phyloP scores from a whole-genome alignment of 1,140 invertebrate species.

The Globodera rostochiensis region DNA sequence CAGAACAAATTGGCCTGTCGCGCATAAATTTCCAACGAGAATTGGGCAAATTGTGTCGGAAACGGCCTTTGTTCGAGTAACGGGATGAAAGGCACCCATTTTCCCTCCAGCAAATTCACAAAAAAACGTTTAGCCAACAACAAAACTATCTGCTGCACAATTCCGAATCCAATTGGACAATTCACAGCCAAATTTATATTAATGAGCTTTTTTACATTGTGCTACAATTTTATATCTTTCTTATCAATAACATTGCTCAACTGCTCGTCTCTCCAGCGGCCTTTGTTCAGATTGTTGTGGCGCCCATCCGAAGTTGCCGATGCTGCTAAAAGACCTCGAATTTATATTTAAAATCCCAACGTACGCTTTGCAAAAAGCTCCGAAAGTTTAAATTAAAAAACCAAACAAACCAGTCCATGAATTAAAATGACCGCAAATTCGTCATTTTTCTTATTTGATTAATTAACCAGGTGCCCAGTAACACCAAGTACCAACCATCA shows the following conservation, averaged over 20 bases:
- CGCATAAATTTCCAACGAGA: not conserved
- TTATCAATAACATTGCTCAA: no score
- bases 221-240: no score
- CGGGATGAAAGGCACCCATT: not conserved
- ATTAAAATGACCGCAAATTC: not conserved
- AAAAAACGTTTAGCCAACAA: not conserved
- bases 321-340: not conserved
- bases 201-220: not conserved
- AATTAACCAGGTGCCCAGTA: not conserved
- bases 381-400: no score
- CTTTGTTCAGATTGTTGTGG: no score
- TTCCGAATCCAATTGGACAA: not conserved
- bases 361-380: no score
- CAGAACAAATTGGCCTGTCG: not conserved
- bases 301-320: not conserved
- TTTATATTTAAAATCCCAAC: no score
- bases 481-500: not conserved
- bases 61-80: not conserved
- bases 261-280: no score
- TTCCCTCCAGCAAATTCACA: not conserved
- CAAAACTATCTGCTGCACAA: not conserved
- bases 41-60: not conserved
- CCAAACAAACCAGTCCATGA: no score
- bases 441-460: not conserved
- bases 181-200: not conserved